These are phyloP conservation scores for Alethe castanea DNA, from an alignment of 2,113 vertebrate genomes.

Conservation along the genomic window DNA sequence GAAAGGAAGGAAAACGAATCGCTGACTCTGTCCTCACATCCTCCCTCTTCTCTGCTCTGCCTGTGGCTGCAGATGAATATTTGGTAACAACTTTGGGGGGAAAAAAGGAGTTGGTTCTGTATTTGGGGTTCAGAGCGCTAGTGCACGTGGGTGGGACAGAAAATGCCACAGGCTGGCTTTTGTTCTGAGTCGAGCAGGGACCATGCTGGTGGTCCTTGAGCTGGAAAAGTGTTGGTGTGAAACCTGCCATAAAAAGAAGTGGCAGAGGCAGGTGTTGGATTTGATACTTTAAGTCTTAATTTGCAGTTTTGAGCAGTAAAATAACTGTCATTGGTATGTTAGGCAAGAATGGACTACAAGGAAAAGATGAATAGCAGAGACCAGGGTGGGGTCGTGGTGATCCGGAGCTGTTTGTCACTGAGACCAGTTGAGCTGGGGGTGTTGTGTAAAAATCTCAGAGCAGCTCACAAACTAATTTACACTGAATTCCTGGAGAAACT, in stretches of 20 bases:
- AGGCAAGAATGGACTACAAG: background rate
- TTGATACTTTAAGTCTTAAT: background rate
- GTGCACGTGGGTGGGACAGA: background rate
- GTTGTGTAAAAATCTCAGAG: background rate
- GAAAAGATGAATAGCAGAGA: background rate
- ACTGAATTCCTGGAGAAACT: background rate
- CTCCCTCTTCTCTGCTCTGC: background rate
- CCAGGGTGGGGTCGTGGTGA: background rate
- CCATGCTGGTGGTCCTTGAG: background rate
- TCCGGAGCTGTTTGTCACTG: background rate
- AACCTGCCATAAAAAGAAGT: background rate
- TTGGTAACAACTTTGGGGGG: background rate
- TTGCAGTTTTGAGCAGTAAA: background rate
- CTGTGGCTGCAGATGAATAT: background rate
- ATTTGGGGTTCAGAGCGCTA: background rate
- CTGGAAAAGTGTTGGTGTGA: background rate
- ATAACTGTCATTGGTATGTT: background rate
- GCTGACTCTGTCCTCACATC: background rate
- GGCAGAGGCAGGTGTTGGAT: background rate
- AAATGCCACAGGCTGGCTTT: background rate
- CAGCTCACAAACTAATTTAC: background rate
- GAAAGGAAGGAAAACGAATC: background rate
- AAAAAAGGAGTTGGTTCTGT: background rate
- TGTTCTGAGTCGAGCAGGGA: accelerated
- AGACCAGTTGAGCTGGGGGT: background rate